Evolutionary conservation across 1,140 invertebrate species (phyloP), one percentile per base, ranked within the genome.

Genomic region (Bombus ignitus): DNA sequence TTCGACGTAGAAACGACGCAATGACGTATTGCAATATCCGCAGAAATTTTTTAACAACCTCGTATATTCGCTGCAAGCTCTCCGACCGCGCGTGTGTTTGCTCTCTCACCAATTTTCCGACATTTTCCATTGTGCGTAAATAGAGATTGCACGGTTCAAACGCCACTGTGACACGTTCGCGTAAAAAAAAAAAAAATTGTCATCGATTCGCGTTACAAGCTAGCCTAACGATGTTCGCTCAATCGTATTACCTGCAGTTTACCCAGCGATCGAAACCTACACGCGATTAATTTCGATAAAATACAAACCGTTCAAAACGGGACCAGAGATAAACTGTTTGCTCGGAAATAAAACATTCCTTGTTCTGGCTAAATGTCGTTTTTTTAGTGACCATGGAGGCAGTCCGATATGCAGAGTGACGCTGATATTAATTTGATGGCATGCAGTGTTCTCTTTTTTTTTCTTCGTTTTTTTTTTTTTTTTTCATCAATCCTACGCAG

Each of bases 11-110:
- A 53, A 53, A 53, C 47, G 47, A 22, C 47, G 47, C 18, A 53
- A 53, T 53, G 47, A 53, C 47, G 47, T 53, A 53, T 53, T 25
- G 71, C 59, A 28, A 76, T 65, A 42, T 76, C 32, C 81, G 42
- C 42, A 44, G 65, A 83, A 59, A 83, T 70, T 57, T 78, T 83
- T 83, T 81, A 65, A 65, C 81, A 44, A 5, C 32, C 32, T 28
- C 72, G 39, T 12, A 66, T n/a, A n/a, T 12, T 2, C 47, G 15
- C 5, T 25, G 9, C 47, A 15, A 65, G 25, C 53, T 12, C 15
- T 6, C 47, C 6, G 70, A 2, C 18, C 10, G n/a, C 12, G 44
- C 22, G 47, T n/a, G 32, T 81, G 35, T 62, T 22, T 12, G 15
- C 65, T 32, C 68, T 13, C 35, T n/a, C 28, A 12, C 10, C 37